Evolutionary conservation across 1,140 invertebrate genomes (phyloP), one percentile per base, ranked within the genome.

Genomic region (Pseudomyrmex sp.): DNA sequence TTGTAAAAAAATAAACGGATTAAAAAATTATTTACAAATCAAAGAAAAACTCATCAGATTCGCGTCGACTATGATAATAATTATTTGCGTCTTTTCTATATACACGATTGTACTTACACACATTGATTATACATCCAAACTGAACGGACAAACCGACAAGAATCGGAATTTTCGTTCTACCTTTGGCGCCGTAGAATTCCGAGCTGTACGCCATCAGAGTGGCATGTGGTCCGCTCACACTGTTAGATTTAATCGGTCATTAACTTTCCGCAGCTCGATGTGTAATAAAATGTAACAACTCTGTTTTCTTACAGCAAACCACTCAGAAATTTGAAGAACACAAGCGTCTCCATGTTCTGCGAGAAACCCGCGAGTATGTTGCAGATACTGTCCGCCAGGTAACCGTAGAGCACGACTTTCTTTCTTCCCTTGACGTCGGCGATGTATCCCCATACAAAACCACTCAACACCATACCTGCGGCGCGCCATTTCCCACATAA

Each of bases 381-480:
- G 72, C 96, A 96, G 8, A 98, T 85, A 1, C 96, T 96, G 85
- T 97, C 96, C 0, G 96, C 91, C n/a, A 97, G 91, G 89, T 97
- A 97, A 1, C 97, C 97, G 87, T 95, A 95, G 35, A 97, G 94
- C 44, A 98, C 94, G 54, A 98, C 95, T 62, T 95, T 95, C 74
- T 95, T 95, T 12, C 97, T 95, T 0, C 98, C 98, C 44, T 96
- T 94, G 0, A 96, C 96, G 90, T 98, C 98, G 0, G 97, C 97
- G 8, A 98, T 89, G 82, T 96, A 97, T 3, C 97, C 97, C 97
- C 97, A 98, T 18, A 98, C 87, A 89, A 97, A 96, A 0, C 97
- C 97, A 65, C 97, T 97, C 0, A 96, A 94, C 85, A 98, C 96
- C 97, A 98, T 98, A 65, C 97, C 97, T 96, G 91, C 20, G 91